Evolutionary conservation across 2,888 invertebrate species (phyloP).

Genomic region (Caenorhabditis japonica): DNA sequence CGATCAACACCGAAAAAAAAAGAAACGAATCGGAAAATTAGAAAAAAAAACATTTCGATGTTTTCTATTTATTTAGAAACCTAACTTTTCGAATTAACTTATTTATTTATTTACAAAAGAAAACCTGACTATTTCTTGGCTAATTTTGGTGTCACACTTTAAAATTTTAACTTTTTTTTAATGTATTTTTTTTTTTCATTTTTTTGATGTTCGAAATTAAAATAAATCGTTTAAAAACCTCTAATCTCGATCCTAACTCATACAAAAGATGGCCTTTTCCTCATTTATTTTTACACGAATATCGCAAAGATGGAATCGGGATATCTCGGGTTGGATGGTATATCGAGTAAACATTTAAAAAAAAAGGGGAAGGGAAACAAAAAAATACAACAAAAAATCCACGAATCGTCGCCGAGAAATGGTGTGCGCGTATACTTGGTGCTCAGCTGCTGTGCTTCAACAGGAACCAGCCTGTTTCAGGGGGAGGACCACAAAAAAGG

Average conservation of each 20-base stretch:
- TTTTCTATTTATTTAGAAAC: neutral
- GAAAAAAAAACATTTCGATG: conserved; percentile 4
- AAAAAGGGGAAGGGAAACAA: conserved; percentile 12
- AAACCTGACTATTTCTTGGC: too few relatives aligned
- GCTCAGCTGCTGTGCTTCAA: too few relatives aligned
- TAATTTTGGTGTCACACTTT: too few relatives aligned
- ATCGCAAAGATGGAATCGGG: neutral
- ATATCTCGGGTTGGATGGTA: neutral
- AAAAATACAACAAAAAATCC: conserved; percentile 15
- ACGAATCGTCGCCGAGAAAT: neutral
- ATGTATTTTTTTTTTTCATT: too few relatives aligned
- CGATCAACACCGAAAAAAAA: conserved; percentile 21
- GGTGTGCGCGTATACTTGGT: neutral
- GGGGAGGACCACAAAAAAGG: conserved; percentile 6
- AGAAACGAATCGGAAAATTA: conserved; percentile 7
- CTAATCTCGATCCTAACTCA: too few relatives aligned
- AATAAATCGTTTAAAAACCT: neutral
- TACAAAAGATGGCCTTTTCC: conserved; percentile 2
- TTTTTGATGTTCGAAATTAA: neutral
- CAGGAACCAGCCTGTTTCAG: conserved; percentile 38
- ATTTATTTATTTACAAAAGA: neutral
- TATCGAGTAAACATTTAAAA: neutral
- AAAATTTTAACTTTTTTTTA: too few relatives aligned
- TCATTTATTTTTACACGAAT: conserved; percentile 17
- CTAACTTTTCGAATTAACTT: neutral